Evolutionary conservation across 37 sponge, comb jelly and placozoan genomes (phyloP).

Genomic region (Ianthella basta): DNA sequence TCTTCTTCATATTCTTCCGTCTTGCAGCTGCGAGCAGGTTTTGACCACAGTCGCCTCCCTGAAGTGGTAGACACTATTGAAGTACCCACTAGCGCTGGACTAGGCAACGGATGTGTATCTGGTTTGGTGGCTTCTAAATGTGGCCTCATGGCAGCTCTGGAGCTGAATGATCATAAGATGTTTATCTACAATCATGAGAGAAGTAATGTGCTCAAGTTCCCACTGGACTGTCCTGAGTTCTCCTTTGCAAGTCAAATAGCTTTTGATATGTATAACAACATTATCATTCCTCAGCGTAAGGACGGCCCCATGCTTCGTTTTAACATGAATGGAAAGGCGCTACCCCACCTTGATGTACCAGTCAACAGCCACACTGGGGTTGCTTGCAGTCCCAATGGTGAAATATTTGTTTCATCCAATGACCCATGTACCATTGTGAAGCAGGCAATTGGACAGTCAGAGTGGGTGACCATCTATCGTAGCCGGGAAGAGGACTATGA

Average conservation of each 20-base stretch:
- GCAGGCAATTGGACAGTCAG: not conserved
- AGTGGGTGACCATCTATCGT: constrained; percentile 20
- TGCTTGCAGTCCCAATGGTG: not conserved
- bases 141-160: constrained; percentile 6
- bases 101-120: not conserved
- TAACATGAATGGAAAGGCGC: constrained; percentile 13
- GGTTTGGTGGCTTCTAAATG: not conserved
- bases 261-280: not conserved
- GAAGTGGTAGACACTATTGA: not conserved
- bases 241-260: constrained; percentile 5
- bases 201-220: not conserved
- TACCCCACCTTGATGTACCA: not conserved
- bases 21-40: too few species aligned
- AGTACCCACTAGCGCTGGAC: not conserved
- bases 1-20: too few species aligned
- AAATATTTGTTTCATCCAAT: not conserved
- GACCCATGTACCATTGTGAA: not conserved
- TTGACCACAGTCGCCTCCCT: too few species aligned
- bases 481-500: not conserved
- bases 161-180: not conserved
- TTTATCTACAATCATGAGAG: not conserved
- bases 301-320: not conserved
- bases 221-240: constrained; percentile 4
- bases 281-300: not conserved
- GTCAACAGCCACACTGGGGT: not conserved